phyloP scores from a whole-genome alignment of 2,797 vertebrate species.

The Phyllotis vaccarum region DNA sequence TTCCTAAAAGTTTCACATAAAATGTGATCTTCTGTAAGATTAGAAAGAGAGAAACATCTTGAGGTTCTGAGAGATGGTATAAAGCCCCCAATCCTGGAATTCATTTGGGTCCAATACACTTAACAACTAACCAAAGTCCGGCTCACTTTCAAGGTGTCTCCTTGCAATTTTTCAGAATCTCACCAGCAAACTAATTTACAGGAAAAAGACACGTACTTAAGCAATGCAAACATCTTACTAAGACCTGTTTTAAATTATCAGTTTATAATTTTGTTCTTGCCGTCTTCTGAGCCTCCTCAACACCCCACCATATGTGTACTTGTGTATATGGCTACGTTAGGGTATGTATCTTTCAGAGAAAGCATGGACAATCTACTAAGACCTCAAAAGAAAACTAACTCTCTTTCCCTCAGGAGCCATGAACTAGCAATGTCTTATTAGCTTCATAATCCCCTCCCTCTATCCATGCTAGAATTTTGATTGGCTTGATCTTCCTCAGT shows the following conservation, averaged over 20 bases:
- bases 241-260: background rate
- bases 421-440: background rate
- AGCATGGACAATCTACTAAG: background rate
- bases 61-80: background rate
- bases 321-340: background rate
- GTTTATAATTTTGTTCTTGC: background rate
- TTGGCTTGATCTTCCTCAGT: background rate
- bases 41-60: background rate
- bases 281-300: background rate
- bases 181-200: background rate
- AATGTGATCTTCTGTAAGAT: background rate
- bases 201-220: background rate
- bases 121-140: background rate
- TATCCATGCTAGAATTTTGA: background rate
- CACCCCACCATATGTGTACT: too few species aligned
- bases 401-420: background rate
- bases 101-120: background rate
- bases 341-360: background rate
- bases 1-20: background rate
- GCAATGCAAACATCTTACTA: background rate
- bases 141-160: accelerated
- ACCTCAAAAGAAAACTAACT: background rate
- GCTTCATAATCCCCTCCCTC: background rate
- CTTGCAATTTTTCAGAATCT: background rate
- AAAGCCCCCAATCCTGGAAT: background rate